phyloP scores from a whole-genome alignment of 2,888 invertebrate species.

The Pimpla rufipes region DNA sequence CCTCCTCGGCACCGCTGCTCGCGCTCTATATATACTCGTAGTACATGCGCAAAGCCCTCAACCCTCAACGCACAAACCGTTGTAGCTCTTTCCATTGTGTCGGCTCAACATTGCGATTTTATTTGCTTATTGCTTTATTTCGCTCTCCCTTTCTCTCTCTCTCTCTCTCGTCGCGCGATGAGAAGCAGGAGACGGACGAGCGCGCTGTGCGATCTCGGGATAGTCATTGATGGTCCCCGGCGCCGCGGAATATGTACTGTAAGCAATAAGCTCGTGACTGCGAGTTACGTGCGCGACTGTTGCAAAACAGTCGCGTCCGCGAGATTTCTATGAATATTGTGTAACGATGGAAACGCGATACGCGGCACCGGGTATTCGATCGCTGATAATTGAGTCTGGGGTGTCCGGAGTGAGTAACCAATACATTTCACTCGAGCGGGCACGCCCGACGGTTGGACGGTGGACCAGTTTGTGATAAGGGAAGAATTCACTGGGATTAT shows the following conservation, averaged over 20 bases:
- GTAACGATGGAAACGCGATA: constrained; percentile 19
- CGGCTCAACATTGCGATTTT: constrained; percentile 63
- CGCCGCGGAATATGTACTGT: not conserved
- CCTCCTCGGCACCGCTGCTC: constrained; percentile 57
- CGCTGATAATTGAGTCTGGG: constrained; percentile 26
- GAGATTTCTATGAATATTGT: constrained; percentile 36
- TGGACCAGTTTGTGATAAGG: not conserved
- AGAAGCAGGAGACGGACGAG: constrained; percentile 28
- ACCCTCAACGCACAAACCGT: constrained; percentile 8
- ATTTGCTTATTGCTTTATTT: constrained; percentile 70
- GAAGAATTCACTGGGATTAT: not conserved
- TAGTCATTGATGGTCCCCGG: constrained; percentile 6
- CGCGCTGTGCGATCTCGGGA: constrained; percentile 1
- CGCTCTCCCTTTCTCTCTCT: constrained; percentile 15
- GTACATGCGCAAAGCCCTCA: constrained; percentile 33
- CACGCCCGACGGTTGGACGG: not conserved
- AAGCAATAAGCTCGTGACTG: not conserved
- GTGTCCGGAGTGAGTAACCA: constrained; percentile 11
- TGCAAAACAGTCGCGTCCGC: constrained; percentile 26
- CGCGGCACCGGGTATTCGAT: constrained; percentile 13
- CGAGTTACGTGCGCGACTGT: constrained; percentile 38
- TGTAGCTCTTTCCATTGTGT: constrained; percentile 61
- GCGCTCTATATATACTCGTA: not conserved
- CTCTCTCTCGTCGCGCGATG: not conserved
- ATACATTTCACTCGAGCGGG: not conserved